Conservation (phyloP, 2,113 vertebrate species). For the Entelurus aequoreus region DNA sequence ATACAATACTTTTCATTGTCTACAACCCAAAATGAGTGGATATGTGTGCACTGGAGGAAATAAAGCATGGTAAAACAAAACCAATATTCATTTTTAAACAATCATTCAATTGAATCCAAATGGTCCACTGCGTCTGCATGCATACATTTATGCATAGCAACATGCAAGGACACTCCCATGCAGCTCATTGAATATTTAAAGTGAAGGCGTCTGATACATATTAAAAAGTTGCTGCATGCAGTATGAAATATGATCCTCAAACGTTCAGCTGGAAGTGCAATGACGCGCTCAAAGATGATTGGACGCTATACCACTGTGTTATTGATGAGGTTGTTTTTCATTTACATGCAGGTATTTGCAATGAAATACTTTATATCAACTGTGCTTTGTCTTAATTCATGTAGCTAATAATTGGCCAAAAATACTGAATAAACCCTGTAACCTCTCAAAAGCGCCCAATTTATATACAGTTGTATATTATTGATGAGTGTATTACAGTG, state of each 20-base stretch:
- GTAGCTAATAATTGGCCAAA: too few relatives aligned
- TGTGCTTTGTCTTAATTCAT: too few relatives aligned
- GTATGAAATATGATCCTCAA: too few relatives aligned
- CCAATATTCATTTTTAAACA: too few relatives aligned
- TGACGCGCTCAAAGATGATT: not conserved
- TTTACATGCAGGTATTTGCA: too few relatives aligned
- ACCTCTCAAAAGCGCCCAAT: too few relatives aligned
- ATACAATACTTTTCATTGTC: not conserved
- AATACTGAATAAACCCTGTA: too few relatives aligned
- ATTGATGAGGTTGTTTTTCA: not conserved
- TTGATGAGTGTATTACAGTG: too few relatives aligned
- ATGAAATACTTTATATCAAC: too few relatives aligned
- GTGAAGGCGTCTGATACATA: slow-evolving; percentile 16
- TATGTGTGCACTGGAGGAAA: not conserved
- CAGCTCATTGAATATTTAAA: slow-evolving; percentile 55
- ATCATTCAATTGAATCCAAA: not conserved
- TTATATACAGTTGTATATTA: too few relatives aligned
- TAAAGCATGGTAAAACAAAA: not conserved
- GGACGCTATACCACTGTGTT: not conserved
- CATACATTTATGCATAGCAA: too few relatives aligned
- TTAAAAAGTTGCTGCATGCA: not conserved
- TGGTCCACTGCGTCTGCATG: not conserved
- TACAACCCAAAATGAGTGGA: not conserved
- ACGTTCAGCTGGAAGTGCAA: too few relatives aligned
- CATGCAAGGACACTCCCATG: slow-evolving; percentile 37